Conservation (phyloP, 1,140 invertebrate genomes). For the Chironomus tepperi region DNA sequence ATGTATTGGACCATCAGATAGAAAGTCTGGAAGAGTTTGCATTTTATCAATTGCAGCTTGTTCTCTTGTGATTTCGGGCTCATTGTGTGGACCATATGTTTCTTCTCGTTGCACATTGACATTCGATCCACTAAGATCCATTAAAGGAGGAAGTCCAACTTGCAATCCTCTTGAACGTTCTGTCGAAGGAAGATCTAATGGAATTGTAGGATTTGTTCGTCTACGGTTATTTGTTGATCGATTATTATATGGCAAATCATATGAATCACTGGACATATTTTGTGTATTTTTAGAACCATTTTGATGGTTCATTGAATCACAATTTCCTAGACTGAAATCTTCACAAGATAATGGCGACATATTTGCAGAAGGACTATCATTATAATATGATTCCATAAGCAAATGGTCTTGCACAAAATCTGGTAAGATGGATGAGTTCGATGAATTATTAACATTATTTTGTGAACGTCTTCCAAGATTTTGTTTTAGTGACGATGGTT, state of each 20-base stretch:
- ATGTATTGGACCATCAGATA: conserved; percentile 60
- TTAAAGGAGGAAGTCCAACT: not conserved
- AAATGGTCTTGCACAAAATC: conserved; percentile 55
- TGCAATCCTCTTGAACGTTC: not conserved
- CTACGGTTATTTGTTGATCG: not conserved
- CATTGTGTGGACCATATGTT: not conserved
- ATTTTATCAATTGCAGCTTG: not conserved
- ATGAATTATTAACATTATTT: conserved; percentile 28
- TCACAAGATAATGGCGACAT: conserved; percentile 26
- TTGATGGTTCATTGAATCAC: conserved; percentile 25
- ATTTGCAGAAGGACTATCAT: not conserved
- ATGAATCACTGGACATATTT: conserved; percentile 29
- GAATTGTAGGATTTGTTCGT: conserved; percentile 23
- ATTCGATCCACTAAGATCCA: not conserved
- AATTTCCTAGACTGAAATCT: conserved; percentile 26
- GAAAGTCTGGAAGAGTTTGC: conserved; percentile 61
- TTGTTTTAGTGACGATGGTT: conserved; percentile 27
- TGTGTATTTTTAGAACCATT: conserved; percentile 28
- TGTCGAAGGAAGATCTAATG: not conserved
- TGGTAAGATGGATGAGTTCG: conserved; percentile 42
- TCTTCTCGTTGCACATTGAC: conserved; percentile 4
- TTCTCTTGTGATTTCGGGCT: not conserved
- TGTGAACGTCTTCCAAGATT: conserved; percentile 13
- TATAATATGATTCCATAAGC: conserved; percentile 44
- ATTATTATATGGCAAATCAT: conserved; percentile 32